These are phyloP conservation scores for Nettapus auritus DNA, from an alignment of 2,113 vertebrate species.

Conservation along the genomic window DNA sequence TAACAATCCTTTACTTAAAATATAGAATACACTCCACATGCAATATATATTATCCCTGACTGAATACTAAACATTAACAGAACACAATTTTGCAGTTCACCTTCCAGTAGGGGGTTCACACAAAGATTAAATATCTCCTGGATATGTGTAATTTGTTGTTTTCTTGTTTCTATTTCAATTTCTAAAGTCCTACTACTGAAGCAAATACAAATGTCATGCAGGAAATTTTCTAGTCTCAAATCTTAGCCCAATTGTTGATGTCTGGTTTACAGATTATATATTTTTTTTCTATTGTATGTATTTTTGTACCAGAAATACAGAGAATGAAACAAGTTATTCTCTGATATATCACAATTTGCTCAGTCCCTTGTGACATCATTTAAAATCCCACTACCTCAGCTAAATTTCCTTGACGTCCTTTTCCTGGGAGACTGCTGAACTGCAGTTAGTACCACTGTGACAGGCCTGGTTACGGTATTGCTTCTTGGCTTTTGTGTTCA, in stretches of 20 bases:
- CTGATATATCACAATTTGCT: not conserved
- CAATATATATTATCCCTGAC: not conserved
- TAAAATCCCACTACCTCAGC: not conserved
- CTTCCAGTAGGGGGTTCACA: not conserved
- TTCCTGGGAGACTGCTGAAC: not conserved
- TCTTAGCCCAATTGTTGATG: accelerated
- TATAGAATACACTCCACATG: not conserved
- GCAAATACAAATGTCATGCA: not conserved
- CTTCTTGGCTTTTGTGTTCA: not conserved
- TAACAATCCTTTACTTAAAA: not conserved
- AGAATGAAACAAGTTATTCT: not conserved
- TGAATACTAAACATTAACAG: not conserved
- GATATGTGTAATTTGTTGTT: not conserved
- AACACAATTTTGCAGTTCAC: not conserved
- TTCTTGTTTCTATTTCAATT: not conserved
- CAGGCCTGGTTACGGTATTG: not conserved
- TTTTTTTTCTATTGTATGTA: accelerated
- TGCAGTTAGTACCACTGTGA: not conserved
- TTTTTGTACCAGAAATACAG: not conserved
- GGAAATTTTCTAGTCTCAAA: not conserved
- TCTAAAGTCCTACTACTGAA: not conserved
- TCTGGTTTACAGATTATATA: not conserved
- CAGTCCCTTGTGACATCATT: not conserved
- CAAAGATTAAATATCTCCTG: not conserved
- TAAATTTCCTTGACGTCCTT: not conserved